Conservation (phyloP, 2,888 invertebrate species). For the Erebia aethiops region DNA sequence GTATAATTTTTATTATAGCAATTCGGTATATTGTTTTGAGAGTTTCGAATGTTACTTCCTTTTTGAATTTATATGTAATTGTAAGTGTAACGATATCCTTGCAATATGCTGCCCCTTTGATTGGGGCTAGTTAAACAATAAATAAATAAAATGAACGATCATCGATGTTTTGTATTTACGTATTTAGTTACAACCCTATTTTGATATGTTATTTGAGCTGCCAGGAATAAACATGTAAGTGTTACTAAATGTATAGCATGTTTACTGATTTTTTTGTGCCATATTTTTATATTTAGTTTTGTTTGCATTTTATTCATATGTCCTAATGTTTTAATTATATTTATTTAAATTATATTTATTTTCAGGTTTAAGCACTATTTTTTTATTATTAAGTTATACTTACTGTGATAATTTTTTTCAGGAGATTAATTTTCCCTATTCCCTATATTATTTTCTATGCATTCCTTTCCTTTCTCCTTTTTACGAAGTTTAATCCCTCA, state of each 20-base stretch:
- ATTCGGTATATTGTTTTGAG: constrained; percentile 58
- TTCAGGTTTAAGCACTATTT: constrained; percentile 9
- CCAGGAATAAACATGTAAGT: constrained; percentile 68
- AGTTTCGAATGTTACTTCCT: constrained; percentile 74
- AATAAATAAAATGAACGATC: constrained; percentile 57
- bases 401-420: constrained; percentile 27
- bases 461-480: background rate
- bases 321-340: constrained; percentile 14
- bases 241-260: constrained; percentile 41
- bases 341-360: constrained; percentile 32
- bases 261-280: constrained; percentile 26
- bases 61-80: constrained; percentile 76
- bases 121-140: constrained; percentile 76
- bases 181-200: constrained; percentile 27
- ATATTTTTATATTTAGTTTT: constrained; percentile 31
- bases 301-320: constrained; percentile 33
- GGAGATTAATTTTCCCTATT: background rate
- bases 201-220: constrained; percentile 48
- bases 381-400: background rate
- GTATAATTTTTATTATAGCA: constrained; percentile 46
- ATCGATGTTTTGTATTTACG: constrained; percentile 43
- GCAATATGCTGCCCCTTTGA: constrained; percentile 67
- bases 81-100: constrained; percentile 69
- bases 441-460: background rate
- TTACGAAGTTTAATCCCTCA: no score